A percentile compares a stretch with the other conserved stretches of the same genome.
phyloP scores from a whole-genome alignment of 1,140 invertebrate genomes.

The Ruditapes philippinarum region DNA sequence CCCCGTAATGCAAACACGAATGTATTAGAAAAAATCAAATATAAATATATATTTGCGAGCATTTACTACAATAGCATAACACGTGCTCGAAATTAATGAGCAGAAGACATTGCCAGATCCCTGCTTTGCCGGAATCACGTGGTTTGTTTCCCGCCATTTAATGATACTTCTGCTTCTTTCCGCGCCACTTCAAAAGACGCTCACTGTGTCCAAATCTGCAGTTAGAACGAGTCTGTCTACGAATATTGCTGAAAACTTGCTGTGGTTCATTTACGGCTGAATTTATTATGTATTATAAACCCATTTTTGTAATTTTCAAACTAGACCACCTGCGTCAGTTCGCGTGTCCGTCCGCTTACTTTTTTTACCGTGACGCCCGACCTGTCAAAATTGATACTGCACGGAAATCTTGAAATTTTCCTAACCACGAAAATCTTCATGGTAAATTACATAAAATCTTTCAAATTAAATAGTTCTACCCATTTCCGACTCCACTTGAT shows the following conservation, averaged over 20 bases:
- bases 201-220: slow-evolving; percentile 14
- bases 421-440: not conserved
- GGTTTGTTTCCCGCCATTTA: slow-evolving; percentile 66
- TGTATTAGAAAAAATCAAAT: too few relatives aligned
- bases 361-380: slow-evolving; percentile 34
- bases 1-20: too few relatives aligned
- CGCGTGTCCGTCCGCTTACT: slow-evolving; percentile 33
- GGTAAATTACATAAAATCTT: slow-evolving; percentile 1
- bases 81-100: slow-evolving; percentile 49
- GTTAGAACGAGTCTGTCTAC: not conserved
- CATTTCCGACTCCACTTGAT: not conserved
- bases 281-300: slow-evolving; percentile 68
- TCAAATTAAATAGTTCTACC: not conserved
- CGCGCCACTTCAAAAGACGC: slow-evolving; percentile 57
- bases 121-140: slow-evolving; percentile 62
- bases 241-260: slow-evolving; percentile 21
- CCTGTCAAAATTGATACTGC: slow-evolving; percentile 39
- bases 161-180: slow-evolving; percentile 28
- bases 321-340: slow-evolving; percentile 54
- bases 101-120: slow-evolving; percentile 27
- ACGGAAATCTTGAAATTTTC: slow-evolving; percentile 20
- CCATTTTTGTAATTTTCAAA: slow-evolving; percentile 57
- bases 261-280: slow-evolving; percentile 60
- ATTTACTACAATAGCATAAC: not conserved
- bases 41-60: too few relatives aligned